Evolutionary conservation across 1,140 invertebrate species (phyloP).

Genomic region (Andrena cerasifolii): DNA sequence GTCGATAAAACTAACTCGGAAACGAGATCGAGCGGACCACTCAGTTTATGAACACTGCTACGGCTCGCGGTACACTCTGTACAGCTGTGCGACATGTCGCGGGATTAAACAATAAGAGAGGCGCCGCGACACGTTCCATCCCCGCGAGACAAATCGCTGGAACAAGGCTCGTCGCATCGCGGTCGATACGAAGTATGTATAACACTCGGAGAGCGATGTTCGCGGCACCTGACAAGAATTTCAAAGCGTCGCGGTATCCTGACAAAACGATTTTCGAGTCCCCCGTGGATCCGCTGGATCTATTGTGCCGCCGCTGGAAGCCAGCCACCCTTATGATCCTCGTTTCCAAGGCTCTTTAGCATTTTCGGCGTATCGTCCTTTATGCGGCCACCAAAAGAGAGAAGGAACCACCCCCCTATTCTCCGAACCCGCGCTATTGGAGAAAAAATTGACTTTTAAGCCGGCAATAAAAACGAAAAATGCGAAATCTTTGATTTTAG

Average conservation of each 20-base stretch:
- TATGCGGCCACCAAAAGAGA: constrained; percentile 48
- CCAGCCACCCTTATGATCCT: constrained; percentile 44
- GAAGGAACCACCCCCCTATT: not conserved
- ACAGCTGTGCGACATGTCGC: not conserved
- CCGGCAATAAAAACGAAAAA: constrained; percentile 80
- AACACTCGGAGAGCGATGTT: constrained; percentile 71
- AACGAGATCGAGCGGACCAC: too few species aligned
- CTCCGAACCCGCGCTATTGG: constrained; percentile 24
- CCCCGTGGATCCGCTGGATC: constrained; percentile 60
- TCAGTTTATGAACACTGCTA: not conserved
- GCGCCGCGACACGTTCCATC: not conserved
- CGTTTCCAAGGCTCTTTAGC: constrained; percentile 60
- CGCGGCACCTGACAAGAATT: constrained; percentile 73
- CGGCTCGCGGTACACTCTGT: too few species aligned
- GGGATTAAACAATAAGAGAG: constrained; percentile 16
- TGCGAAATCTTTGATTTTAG: constrained; percentile 77
- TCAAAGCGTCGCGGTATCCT: constrained; percentile 65
- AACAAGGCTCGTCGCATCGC: constrained; percentile 65
- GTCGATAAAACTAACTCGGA: too few species aligned
- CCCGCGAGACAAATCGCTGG: constrained; percentile 74
- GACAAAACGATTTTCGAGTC: constrained; percentile 75
- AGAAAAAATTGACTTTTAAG: constrained; percentile 81
- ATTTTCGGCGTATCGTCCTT: constrained; percentile 66
- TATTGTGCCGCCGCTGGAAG: constrained; percentile 46
- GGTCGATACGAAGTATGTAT: constrained; percentile 55